phyloP scores from a whole-genome alignment of 2,888 invertebrate genomes.

The Leucozona laternaria region DNA sequence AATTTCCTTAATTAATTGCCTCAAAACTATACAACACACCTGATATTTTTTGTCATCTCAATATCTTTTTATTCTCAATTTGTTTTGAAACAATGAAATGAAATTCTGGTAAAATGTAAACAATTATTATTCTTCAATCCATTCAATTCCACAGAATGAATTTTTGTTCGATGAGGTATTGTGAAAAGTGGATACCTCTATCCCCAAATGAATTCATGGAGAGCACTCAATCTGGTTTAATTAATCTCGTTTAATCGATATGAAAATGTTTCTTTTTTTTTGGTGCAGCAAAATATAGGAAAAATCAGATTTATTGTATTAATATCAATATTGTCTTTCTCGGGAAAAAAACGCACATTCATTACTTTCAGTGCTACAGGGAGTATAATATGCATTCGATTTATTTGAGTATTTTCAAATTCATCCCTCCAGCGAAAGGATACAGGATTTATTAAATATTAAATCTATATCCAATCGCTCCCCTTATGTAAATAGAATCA shows the following conservation, averaged over 20 bases:
- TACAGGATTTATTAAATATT: slow-evolving; percentile 3
- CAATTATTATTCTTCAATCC: slow-evolving; percentile 24
- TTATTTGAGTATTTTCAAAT: slow-evolving; percentile 8
- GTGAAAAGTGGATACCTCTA: background rate
- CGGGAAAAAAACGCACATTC: background rate
- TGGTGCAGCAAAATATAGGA: background rate
- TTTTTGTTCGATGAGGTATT: background rate
- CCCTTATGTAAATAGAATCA: slow-evolving; percentile 9
- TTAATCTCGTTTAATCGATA: slow-evolving; percentile 53
- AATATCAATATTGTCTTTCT: slow-evolving; percentile 16
- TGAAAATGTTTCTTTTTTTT: background rate
- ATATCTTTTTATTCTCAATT: slow-evolving; percentile 5
- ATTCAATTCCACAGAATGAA: background rate
- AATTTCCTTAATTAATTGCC: slow-evolving; percentile 30
- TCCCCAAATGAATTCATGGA: slow-evolving; percentile 22
- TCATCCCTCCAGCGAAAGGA: background rate
- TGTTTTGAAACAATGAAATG: slow-evolving; percentile 31
- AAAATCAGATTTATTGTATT: slow-evolving; percentile 16
- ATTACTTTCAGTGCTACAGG: background rate
- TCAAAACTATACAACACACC: background rate
- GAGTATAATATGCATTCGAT: slow-evolving; percentile 10
- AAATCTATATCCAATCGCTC: background rate
- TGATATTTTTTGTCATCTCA: slow-evolving; percentile 10
- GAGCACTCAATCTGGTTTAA: slow-evolving; percentile 33
- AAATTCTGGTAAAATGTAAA: slow-evolving; percentile 19